Evolutionary conservation across 2,797 vertebrate genomes (phyloP).

Genomic region (Poeciliopsis infans): DNA sequence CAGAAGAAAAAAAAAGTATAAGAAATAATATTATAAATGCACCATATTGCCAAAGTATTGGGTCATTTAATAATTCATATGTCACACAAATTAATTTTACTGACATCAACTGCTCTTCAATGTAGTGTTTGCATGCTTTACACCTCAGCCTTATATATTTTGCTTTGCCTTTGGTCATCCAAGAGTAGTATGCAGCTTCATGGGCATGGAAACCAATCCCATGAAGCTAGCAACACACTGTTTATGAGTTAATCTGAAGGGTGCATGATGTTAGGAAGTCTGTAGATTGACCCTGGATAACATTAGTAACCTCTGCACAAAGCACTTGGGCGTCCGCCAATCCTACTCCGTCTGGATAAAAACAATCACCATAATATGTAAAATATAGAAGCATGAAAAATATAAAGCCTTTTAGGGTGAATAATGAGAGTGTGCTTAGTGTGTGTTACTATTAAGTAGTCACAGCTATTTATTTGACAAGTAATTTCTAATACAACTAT

Average conservation of each 20-base stretch:
- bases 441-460: neutral
- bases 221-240: neutral
- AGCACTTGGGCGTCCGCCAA: neutral
- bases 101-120: neutral
- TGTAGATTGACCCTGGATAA: neutral
- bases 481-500: neutral
- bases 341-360: neutral
- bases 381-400: neutral
- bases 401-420: neutral
- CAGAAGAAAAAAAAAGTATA: neutral
- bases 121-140: neutral
- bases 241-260: neutral
- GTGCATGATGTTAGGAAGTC: neutral
- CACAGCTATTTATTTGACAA: neutral
- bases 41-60: neutral
- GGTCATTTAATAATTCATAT: neutral
- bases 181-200: neutral
- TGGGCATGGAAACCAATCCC: neutral
- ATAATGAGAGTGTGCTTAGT: neutral
- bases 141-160: too few species aligned
- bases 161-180: neutral
- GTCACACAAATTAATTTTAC: neutral
- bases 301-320: neutral
- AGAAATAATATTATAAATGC: neutral
- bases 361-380: neutral